phyloP scores from a whole-genome alignment of 2,113 vertebrate species.

The Pelvicachromis taeniatus region DNA sequence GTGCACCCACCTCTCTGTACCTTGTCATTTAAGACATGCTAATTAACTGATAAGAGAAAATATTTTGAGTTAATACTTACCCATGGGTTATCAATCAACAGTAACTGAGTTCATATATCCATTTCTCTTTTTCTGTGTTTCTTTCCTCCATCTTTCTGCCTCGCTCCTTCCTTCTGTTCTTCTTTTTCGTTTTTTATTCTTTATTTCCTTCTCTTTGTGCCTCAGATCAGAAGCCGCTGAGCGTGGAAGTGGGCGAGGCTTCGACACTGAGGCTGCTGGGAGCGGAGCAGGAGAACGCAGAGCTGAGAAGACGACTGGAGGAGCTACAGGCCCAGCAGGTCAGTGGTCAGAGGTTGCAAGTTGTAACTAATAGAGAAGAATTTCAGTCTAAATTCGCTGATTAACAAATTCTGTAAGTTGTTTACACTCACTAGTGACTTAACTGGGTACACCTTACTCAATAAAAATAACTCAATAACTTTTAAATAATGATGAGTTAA shows the following conservation, averaged over 20 bases:
- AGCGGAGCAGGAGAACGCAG: constrained; percentile 75
- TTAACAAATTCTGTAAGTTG: not conserved
- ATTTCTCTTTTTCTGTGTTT: not conserved
- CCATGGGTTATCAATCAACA: constrained; percentile 22
- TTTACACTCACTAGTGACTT: too few species aligned
- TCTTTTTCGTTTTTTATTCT: not conserved
- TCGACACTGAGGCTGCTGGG: constrained; percentile 75
- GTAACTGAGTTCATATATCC: not conserved
- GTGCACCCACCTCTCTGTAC: constrained; percentile 2
- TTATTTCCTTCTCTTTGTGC: not conserved
- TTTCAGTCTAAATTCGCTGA: not conserved
- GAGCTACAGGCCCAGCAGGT: constrained; percentile 69
- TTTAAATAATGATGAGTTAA: not conserved
- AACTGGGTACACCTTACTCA: not conserved
- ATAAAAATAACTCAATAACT: not conserved
- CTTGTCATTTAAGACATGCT: constrained; percentile 44
- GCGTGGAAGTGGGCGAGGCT: constrained; percentile 74
- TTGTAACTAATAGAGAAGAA: not conserved
- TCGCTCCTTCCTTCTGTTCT: not conserved
- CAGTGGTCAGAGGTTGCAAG: constrained; percentile 11
- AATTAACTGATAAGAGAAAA: constrained; percentile 54
- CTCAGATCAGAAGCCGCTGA: constrained; percentile 71
- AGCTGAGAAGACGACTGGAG: constrained; percentile 71
- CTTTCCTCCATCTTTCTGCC: not conserved
- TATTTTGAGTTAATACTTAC: not conserved